Base-by-base conservation (phyloP, 2,113 vertebrate genomes). In the Tupaia tana region DNA sequence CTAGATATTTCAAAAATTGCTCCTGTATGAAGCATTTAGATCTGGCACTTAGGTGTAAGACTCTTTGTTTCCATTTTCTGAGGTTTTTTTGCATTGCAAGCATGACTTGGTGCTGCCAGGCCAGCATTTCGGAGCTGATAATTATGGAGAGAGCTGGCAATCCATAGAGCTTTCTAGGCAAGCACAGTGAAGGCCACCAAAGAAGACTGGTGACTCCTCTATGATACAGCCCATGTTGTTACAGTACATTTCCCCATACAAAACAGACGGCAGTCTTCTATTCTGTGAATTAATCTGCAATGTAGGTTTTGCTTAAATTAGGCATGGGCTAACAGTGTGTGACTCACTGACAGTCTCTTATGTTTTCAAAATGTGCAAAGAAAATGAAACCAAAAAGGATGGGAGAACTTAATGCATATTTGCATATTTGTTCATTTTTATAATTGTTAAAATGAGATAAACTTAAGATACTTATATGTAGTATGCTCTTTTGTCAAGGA, bases 281-380 rank as follows among this genome's bases (percentile, higher is more conserved):
- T 58, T 96, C 95, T 91, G 61, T 86, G 88, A 82, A 82, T 85
- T 81, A 86, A 73, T 58, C 56, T 92, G 81, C 82, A 74, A 52
- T 94, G 52, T 69, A 74, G 90, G 85, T 82, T 90, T 90, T 94
- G 81, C 85, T 90, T 89, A 86, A 95, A 71, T 90, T 96, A 94
- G 95, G 56, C 84, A 79, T 56, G 29, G 63, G n/a, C 85, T 95
- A 43, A 13, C 87, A 88, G 88, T 63, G 29, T 63, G 29, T 96
- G 86, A 96, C n/a, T 97, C 80, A 96, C 63, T 6, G 67, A 84
- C 43, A 87, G 80, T 91, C 87, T 94, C 78, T 90, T 18, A 54
- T 84, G 71, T 91, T 96, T 96, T 96, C 77, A 94, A 95, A 96
- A 95, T 84, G 59, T 94, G 94, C 84, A 78, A 87, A 89, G 74